phyloP scores from a whole-genome alignment of 1,140 invertebrate genomes.

The Caerostris darwini region DNA sequence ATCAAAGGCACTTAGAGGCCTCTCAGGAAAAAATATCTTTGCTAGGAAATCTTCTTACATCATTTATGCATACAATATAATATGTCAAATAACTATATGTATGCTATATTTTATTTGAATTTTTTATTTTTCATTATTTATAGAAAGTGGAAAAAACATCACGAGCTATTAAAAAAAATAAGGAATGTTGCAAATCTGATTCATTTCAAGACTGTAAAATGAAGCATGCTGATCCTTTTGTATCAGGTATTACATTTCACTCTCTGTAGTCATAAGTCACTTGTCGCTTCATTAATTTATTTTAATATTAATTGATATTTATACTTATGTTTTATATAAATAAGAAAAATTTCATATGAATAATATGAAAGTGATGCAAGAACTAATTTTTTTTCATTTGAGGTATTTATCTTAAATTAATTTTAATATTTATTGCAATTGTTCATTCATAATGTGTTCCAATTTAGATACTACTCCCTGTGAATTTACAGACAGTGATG shows the following conservation, averaged over 20 bases:
- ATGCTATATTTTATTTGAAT: too few relatives aligned
- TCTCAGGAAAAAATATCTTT: too few relatives aligned
- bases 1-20: too few relatives aligned
- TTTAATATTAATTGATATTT: too few relatives aligned
- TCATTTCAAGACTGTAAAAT: background rate
- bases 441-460: background rate
- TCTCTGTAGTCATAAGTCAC: too few relatives aligned
- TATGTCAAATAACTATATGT: too few relatives aligned
- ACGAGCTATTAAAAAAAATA: background rate
- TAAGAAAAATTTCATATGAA: background rate
- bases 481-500: conserved; percentile 51
- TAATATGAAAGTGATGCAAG: background rate
- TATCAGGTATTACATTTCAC: conserved; percentile 2
- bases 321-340: too few relatives aligned
- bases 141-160: background rate
- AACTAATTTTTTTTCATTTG: background rate
- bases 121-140: background rate
- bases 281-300: too few relatives aligned
- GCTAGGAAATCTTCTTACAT: too few relatives aligned
- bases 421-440: background rate
- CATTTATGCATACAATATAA: too few relatives aligned
- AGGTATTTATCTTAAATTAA: background rate
- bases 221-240: conserved; percentile 9
- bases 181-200: background rate
- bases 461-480: conserved; percentile 34